These are phyloP conservation scores for Ichneumon xanthorius DNA, from an alignment of 2,888 invertebrate species.

Conservation along the genomic window DNA sequence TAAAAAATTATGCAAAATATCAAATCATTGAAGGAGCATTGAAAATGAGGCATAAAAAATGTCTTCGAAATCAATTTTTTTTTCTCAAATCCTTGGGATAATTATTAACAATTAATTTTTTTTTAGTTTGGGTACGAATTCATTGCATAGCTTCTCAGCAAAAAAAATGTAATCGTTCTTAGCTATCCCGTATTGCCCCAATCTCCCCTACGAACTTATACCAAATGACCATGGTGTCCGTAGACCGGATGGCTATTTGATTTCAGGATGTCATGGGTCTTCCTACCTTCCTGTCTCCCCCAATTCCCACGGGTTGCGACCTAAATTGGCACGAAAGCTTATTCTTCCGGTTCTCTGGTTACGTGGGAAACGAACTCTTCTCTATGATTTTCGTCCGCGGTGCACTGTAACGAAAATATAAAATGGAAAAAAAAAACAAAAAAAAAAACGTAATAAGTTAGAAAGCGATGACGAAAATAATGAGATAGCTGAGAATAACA, in stretches of 20 bases:
- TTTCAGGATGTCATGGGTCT: slow-evolving; percentile 24
- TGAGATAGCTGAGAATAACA: slow-evolving; percentile 20
- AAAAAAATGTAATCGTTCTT: not conserved
- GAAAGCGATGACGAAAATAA: not conserved
- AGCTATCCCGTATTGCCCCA: not conserved
- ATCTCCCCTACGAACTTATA: not conserved
- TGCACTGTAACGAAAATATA: not conserved
- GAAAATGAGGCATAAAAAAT: no score
- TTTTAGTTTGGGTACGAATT: not conserved
- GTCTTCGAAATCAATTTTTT: no score
- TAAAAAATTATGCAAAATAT: not conserved
- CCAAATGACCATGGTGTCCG: not conserved
- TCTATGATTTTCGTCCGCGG: slow-evolving; percentile 10
- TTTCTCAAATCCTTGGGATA: no score
- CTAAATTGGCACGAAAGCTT: slow-evolving; percentile 17
- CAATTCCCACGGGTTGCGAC: slow-evolving; percentile 25
- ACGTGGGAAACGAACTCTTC: slow-evolving; percentile 36
- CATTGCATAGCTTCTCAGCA: not conserved
- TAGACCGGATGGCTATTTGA: not conserved
- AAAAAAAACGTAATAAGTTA: not conserved
- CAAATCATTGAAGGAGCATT: no score
- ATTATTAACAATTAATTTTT: no score
- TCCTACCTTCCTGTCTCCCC: not conserved
- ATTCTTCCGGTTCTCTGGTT: slow-evolving; percentile 45
- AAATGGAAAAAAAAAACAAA: not conserved